phyloP scores from a whole-genome alignment of 2,888 invertebrate species.

The Aleiodes alternator region DNA sequence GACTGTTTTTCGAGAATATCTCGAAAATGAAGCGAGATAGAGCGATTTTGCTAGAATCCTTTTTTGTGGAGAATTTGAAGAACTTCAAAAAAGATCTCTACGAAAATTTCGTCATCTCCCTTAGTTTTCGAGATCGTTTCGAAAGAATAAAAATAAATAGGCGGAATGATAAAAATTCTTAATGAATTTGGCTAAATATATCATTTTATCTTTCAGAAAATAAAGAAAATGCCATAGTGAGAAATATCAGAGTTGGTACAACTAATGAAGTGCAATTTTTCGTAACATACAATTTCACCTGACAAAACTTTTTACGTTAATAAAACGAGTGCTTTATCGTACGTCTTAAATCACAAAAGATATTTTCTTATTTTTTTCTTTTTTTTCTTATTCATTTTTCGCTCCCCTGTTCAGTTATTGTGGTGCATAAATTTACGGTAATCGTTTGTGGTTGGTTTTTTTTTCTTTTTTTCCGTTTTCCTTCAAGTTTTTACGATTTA shows the following conservation, averaged over 20 bases:
- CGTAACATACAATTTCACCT: conserved; percentile 50
- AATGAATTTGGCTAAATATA: background rate
- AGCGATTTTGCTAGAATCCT: no score
- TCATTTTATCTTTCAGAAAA: background rate
- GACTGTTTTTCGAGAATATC: background rate
- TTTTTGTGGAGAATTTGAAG: no score
- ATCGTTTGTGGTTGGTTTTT: background rate
- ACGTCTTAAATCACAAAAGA: conserved; percentile 56
- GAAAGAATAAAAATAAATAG: no score
- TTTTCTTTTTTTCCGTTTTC: background rate
- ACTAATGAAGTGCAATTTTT: conserved; percentile 58
- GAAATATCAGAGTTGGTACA: conserved; percentile 35
- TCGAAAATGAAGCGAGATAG: no score
- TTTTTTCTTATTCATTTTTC: conserved; percentile 50
- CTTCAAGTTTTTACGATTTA: background rate
- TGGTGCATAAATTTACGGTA: background rate
- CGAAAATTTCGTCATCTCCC: no score
- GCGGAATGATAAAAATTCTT: no score
- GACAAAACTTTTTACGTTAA: conserved; percentile 50
- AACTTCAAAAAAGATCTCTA: no score
- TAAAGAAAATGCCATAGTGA: conserved; percentile 12
- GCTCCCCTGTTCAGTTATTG: conserved; percentile 9
- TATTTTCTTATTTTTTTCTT: conserved; percentile 41
- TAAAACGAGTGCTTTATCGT: conserved; percentile 56
- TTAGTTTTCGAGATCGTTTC: no score